Evolutionary conservation across 2,113 vertebrate genomes (phyloP).

Genomic region (Dromas ardeola): DNA sequence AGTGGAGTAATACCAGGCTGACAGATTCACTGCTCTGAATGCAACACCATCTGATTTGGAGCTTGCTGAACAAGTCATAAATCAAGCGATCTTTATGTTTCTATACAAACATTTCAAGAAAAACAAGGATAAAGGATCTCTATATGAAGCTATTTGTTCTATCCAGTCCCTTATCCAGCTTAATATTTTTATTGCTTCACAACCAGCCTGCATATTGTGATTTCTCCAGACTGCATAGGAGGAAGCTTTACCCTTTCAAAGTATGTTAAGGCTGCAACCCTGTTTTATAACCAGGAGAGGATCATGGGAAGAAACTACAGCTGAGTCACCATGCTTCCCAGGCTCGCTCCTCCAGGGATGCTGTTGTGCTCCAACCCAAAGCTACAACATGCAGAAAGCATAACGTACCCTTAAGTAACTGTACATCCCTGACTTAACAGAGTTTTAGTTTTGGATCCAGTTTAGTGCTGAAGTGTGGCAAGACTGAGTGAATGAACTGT

Average conservation of each 20-base stretch:
- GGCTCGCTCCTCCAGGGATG: background rate
- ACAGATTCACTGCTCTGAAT: conserved; percentile 44
- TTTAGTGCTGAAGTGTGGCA: background rate
- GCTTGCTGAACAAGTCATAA: conserved; percentile 31
- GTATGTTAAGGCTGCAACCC: background rate
- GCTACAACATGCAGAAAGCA: background rate
- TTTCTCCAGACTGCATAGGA: background rate
- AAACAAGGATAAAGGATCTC: conserved; percentile 46
- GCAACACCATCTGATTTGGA: conserved; percentile 29
- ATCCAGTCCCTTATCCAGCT: background rate
- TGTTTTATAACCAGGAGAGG: background rate
- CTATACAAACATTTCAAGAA: conserved; percentile 45
- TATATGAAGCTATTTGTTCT: conserved; percentile 1
- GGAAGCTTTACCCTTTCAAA: conserved; percentile 1
- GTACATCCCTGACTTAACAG: background rate
- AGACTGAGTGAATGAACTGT: background rate
- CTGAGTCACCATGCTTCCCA: background rate
- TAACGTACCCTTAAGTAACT: background rate
- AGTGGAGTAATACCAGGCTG: conserved; percentile 10
- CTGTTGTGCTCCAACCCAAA: background rate
- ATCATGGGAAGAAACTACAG: background rate
- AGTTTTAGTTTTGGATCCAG: background rate
- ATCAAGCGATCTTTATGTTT: conserved; percentile 10
- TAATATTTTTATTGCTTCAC: conserved; percentile 34
- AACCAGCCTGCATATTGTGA: background rate